Evolutionary conservation across 2,888 invertebrate species (phyloP).

Genomic region (Polydrusus tereticollis): DNA sequence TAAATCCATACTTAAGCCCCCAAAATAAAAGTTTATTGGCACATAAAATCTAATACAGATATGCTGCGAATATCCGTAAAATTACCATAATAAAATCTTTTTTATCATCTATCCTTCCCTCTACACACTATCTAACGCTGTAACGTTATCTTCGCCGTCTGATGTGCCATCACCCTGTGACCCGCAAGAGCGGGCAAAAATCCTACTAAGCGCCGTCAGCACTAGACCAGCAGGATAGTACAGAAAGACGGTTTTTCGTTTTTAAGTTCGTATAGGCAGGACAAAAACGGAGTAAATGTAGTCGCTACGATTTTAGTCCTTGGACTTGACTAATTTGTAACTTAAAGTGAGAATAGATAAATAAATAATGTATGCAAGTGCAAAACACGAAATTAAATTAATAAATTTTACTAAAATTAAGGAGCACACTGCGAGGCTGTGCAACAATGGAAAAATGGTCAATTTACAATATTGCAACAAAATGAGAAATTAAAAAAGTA

Average conservation of each 20-base stretch:
- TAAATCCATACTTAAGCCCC: too few species aligned
- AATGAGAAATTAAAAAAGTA: too few species aligned
- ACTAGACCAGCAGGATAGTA: constrained; percentile 31
- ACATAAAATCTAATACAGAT: constrained; percentile 7
- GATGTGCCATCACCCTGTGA: constrained; percentile 20
- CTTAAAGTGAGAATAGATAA: too few species aligned
- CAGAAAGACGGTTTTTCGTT: constrained; percentile 13
- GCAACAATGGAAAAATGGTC: too few species aligned
- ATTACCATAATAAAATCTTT: constrained; percentile 21
- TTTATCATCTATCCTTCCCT: constrained; percentile 14
- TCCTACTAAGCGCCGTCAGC: constrained; percentile 28
- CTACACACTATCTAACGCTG: constrained; percentile 12
- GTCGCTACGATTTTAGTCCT: too few species aligned
- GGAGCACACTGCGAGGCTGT: too few species aligned
- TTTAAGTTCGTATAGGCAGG: constrained; percentile 12
- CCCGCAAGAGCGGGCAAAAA: constrained; percentile 24
- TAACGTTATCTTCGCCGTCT: constrained; percentile 13
- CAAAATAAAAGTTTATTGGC: constrained; percentile 13
- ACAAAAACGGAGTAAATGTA: not conserved
- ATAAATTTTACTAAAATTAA: too few species aligned
- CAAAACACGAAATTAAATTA: too few species aligned
- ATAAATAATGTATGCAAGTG: too few species aligned
- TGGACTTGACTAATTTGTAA: too few species aligned
- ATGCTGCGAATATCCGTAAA: constrained; percentile 3
- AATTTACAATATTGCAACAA: too few species aligned